phyloP scores from a whole-genome alignment of 2,888 invertebrate genomes.

The Prosapia bicincta region DNA sequence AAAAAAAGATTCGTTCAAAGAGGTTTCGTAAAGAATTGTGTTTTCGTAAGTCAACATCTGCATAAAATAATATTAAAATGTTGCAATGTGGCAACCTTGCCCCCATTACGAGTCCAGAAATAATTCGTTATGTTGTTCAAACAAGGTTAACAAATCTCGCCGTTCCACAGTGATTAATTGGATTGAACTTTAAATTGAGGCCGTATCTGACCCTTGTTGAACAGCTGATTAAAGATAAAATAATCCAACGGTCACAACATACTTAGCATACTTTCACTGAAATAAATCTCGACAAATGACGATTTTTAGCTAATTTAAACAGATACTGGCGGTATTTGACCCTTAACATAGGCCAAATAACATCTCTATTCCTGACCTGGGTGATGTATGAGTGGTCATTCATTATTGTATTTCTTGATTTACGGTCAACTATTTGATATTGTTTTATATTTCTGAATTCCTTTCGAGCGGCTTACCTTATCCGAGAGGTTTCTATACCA shows the following conservation, averaged over 20 bases:
- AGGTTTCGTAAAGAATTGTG: too few species aligned
- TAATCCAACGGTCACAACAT: background rate
- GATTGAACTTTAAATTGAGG: background rate
- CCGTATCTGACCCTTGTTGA: background rate
- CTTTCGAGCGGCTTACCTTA: too few species aligned
- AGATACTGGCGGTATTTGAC: background rate
- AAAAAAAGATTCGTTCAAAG: too few species aligned
- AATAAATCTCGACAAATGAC: background rate
- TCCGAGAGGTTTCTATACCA: too few species aligned
- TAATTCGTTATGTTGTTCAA: background rate
- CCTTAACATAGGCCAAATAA: too few species aligned
- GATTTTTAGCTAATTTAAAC: background rate
- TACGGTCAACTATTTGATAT: too few species aligned
- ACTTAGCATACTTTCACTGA: background rate
- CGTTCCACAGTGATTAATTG: background rate
- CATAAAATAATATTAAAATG: background rate
- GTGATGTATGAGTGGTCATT: too few species aligned
- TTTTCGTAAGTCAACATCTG: background rate
- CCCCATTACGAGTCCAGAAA: background rate
- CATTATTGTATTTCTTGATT: too few species aligned
- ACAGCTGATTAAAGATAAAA: background rate
- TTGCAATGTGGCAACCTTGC: background rate
- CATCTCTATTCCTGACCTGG: too few species aligned
- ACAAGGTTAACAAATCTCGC: background rate
- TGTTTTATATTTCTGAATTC: too few species aligned